Evolutionary conservation across 2,888 invertebrate species (phyloP).

Genomic region (Syritta pipiens): DNA sequence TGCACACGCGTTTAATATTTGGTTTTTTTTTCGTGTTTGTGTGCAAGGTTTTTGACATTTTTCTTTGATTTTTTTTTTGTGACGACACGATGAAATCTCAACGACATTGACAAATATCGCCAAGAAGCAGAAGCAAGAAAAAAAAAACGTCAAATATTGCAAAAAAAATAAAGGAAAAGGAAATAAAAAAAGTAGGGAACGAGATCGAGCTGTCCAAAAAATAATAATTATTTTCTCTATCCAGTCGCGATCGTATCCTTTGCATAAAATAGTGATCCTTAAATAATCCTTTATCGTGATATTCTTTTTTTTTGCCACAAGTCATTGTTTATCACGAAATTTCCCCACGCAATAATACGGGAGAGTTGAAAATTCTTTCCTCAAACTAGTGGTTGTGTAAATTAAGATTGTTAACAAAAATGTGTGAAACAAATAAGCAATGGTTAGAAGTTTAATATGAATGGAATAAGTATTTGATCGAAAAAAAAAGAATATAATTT

Average conservation of each 20-base stretch:
- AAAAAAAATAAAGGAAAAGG: constrained; percentile 27
- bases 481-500: constrained; percentile 19
- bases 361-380: constrained; percentile 12
- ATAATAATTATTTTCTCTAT: constrained; percentile 48
- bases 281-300: constrained; percentile 24
- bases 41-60: constrained; percentile 68
- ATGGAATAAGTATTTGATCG: constrained; percentile 2
- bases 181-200: constrained; percentile 12
- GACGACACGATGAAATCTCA: constrained; percentile 62
- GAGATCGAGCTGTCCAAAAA: constrained; percentile 30
- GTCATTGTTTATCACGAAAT: constrained; percentile 59
- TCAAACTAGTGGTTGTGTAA: constrained; percentile 44
- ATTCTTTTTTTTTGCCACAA: constrained; percentile 61
- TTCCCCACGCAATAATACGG: constrained; percentile 36
- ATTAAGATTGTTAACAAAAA: not conserved
- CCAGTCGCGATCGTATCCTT: constrained; percentile 44
- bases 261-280: constrained; percentile 17
- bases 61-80: constrained; percentile 48
- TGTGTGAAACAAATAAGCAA: constrained; percentile 15
- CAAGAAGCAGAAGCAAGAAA: too few species aligned
- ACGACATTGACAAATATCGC: constrained; percentile 59
- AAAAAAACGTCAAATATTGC: constrained; percentile 45
- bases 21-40: constrained; percentile 3
- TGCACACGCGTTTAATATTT: not conserved
- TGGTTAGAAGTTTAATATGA: constrained; percentile 3